Conservation (phyloP, 2,888 invertebrate species). For the Diarsia mendica region DNA sequence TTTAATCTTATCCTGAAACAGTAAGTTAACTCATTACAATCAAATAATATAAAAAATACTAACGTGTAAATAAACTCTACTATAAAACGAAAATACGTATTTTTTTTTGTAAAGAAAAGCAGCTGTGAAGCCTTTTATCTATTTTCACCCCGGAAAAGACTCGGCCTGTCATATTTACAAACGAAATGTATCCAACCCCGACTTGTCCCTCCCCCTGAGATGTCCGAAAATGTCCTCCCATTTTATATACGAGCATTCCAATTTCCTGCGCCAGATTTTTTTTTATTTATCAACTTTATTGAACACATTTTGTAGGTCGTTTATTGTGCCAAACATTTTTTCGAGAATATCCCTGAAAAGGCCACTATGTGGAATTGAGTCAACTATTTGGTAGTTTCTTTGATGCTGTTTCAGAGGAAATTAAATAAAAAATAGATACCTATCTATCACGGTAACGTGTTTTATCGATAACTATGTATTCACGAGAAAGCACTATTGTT, state of each 20-base stretch:
- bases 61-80: not conserved
- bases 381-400: constrained; percentile 22
- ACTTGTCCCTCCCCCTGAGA: constrained; percentile 37
- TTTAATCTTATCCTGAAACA: no score
- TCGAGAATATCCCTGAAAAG: constrained; percentile 11
- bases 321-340: constrained; percentile 42
- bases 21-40: not conserved
- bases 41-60: not conserved
- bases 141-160: constrained; percentile 43
- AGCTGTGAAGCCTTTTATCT: not conserved
- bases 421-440: constrained; percentile 10
- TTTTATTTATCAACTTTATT: constrained; percentile 61
- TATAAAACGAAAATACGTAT: not conserved
- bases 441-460: not conserved
- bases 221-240: constrained; percentile 49
- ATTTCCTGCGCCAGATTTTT: constrained; percentile 62
- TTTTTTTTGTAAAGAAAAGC: constrained; percentile 7
- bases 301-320: constrained; percentile 26
- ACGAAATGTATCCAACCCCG: constrained; percentile 34
- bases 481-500: not conserved
- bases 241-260: constrained; percentile 59
- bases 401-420: constrained; percentile 13
- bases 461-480: not conserved
- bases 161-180: constrained; percentile 40
- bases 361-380: constrained; percentile 28